Percentiles rank a stretch among this genome's conserved stretches.
Evolutionary conservation across 2,888 invertebrate species (phyloP).

Genomic region (Pristionchus exspectatus): DNA sequence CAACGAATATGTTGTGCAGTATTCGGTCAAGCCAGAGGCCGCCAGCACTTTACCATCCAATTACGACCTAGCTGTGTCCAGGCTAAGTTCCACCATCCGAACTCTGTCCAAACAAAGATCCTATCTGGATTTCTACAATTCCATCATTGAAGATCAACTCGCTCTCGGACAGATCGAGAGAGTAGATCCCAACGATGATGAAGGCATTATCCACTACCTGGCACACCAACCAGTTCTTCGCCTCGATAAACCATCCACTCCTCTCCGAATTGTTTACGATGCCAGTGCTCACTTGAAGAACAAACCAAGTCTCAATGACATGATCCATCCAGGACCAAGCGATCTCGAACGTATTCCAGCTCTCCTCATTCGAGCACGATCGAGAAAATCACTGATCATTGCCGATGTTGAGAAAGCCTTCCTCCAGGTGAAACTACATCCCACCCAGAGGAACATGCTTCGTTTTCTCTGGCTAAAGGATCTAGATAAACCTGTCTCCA

Average conservation of each 20-base stretch:
- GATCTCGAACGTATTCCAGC: slow-evolving; percentile 55
- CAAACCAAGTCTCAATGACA: slow-evolving; percentile 61
- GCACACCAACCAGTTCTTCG: slow-evolving; percentile 3
- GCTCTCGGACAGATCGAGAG: not conserved
- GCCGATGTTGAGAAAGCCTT: slow-evolving; percentile 54
- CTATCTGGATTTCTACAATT: not conserved
- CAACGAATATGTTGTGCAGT: not conserved
- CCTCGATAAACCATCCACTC: slow-evolving; percentile 52
- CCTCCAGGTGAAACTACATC: not conserved
- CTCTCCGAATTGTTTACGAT: slow-evolving; percentile 61
- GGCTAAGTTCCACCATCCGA: not conserved
- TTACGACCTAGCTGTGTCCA: not conserved
- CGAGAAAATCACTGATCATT: slow-evolving; percentile 41
- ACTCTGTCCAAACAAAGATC: not conserved
- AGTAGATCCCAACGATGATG: not conserved
- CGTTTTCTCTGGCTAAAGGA: slow-evolving; percentile 65
- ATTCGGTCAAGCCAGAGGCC: not conserved
- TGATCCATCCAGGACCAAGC: slow-evolving; percentile 58
- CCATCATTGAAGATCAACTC: not conserved
- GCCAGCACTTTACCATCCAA: not conserved
- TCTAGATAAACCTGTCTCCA: slow-evolving; percentile 20
- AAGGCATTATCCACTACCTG: not conserved
- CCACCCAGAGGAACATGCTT: slow-evolving; percentile 58
- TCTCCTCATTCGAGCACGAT: slow-evolving; percentile 58
- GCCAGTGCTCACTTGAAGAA: slow-evolving; percentile 55